These are phyloP conservation scores for Riparia riparia DNA, from an alignment of 2,113 vertebrate species.

Conservation along the genomic window DNA sequence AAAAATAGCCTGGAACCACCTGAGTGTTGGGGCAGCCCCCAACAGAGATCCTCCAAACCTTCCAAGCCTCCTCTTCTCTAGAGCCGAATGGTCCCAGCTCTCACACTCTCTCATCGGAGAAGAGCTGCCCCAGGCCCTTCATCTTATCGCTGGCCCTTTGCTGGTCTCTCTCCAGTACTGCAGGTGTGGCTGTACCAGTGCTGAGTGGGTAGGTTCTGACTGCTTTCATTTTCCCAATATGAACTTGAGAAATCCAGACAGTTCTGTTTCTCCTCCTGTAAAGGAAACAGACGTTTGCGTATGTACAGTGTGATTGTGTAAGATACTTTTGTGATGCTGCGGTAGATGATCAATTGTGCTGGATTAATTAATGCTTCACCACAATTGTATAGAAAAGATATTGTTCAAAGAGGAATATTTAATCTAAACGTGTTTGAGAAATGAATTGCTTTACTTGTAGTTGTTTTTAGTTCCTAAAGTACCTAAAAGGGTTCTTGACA, in stretches of 20 bases:
- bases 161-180: neutral
- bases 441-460: neutral
- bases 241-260: neutral
- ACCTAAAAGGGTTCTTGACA: constrained; percentile 34
- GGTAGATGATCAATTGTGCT: neutral
- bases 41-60: neutral
- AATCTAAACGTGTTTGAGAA: neutral
- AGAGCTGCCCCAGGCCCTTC: neutral
- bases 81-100: neutral
- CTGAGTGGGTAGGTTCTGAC: neutral
- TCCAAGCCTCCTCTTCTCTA: neutral
- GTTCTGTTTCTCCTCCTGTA: neutral
- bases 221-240: neutral
- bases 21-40: no score
- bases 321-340: neutral
- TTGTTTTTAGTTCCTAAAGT: neutral
- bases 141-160: fast-evolving
- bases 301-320: neutral
- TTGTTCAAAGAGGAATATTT: neutral
- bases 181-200: neutral
- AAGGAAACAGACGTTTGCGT: neutral
- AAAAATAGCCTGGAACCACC: no score
- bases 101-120: neutral
- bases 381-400: neutral
- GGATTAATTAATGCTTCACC: constrained; percentile 24